phyloP scores from a whole-genome alignment of 2,113 vertebrate species.

The Paracanthobrama guichenoti region DNA sequence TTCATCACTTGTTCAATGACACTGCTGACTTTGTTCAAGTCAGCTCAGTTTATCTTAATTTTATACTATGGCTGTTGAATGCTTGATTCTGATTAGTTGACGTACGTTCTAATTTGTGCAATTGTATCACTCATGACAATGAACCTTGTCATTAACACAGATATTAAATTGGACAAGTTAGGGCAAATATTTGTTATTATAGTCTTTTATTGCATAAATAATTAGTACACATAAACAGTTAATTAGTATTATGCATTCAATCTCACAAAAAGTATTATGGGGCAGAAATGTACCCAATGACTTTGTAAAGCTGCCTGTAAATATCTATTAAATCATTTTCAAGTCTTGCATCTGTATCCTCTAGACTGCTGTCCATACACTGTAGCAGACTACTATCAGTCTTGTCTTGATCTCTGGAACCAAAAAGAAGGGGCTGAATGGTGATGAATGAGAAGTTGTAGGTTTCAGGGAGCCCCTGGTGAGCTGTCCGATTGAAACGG shows the following conservation, averaged over 20 bases:
- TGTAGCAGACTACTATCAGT: background rate
- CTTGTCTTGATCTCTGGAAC: background rate
- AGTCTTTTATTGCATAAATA: background rate
- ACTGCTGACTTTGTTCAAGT: background rate
- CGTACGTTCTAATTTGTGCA: too few relatives aligned
- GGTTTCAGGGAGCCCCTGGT: conserved; percentile 78
- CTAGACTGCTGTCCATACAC: background rate
- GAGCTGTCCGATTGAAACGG: conserved; percentile 80
- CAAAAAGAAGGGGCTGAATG: conserved; percentile 76
- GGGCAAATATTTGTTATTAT: background rate
- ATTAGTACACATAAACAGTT: too few relatives aligned
- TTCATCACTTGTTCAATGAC: too few relatives aligned
- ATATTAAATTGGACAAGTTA: background rate
- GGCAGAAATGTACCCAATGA: background rate
- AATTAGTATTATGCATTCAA: background rate
- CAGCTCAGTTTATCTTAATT: background rate
- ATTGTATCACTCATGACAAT: background rate
- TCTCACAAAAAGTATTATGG: background rate
- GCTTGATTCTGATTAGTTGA: background rate
- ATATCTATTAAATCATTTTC: background rate
- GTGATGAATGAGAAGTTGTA: conserved; percentile 83
- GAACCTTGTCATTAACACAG: background rate
- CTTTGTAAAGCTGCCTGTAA: background rate
- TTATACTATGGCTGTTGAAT: background rate
- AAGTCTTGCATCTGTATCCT: conserved; percentile 3